Percentiles rank a stretch among this genome's conserved stretches.
These are phyloP conservation scores for Parochlus steinenii DNA, from an alignment of 2,888 invertebrate genomes.

Conservation along the genomic window DNA sequence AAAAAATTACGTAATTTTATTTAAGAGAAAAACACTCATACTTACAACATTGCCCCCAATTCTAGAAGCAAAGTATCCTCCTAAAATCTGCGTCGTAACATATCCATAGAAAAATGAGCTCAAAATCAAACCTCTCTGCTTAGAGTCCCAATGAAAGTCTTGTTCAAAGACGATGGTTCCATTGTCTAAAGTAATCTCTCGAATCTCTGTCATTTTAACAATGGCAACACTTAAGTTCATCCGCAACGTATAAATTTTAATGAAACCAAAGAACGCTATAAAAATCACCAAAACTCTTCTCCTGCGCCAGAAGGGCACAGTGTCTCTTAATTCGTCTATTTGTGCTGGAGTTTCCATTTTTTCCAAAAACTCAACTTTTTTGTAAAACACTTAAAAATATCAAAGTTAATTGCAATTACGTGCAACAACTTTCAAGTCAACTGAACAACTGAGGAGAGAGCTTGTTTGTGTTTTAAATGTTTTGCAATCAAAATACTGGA, in stretches of 20 bases:
- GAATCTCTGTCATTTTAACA: constrained; percentile 76
- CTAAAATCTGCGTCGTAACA: constrained; percentile 64
- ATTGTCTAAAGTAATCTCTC: constrained; percentile 40
- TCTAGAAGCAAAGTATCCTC: constrained; percentile 67
- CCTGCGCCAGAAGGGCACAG: constrained; percentile 48
- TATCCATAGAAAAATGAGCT: constrained; percentile 86
- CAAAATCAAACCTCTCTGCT: constrained; percentile 58
- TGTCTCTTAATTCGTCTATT: no score
- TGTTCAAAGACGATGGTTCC: constrained; percentile 45
- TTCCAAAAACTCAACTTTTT: background rate
- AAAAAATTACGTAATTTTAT: background rate
- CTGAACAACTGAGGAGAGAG: no score
- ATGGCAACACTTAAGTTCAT: constrained; percentile 85
- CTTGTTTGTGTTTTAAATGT: background rate
- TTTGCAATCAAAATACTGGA: no score
- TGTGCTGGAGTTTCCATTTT: constrained; percentile 5
- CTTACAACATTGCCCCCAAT: constrained; percentile 25
- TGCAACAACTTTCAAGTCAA: background rate
- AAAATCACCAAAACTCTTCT: constrained; percentile 57
- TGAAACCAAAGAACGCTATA: constrained; percentile 69
- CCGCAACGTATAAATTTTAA: constrained; percentile 64
- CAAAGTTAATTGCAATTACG: background rate
- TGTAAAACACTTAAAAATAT: background rate
- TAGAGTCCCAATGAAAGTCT: constrained; percentile 68
- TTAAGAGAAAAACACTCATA: background rate